phyloP scores from a whole-genome alignment of 2,113 vertebrate genomes.

The Raphicerus campestris region DNA sequence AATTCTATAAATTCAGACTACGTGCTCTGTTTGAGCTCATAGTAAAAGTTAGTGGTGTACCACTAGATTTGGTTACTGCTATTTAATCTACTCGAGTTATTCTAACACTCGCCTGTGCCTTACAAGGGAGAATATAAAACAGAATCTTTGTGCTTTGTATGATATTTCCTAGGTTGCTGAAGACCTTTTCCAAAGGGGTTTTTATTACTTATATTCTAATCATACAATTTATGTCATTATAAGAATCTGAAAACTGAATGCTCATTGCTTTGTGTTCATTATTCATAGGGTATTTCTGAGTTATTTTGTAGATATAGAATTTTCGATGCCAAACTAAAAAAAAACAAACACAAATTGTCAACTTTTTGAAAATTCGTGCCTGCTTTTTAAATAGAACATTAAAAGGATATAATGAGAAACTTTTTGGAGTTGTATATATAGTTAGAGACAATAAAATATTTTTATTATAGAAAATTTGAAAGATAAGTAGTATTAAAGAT shows the following conservation, averaged over 20 bases:
- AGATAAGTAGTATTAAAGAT: background rate
- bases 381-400: background rate
- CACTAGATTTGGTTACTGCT: background rate
- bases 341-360: background rate
- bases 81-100: background rate
- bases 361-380: background rate
- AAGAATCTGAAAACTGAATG: conserved; percentile 21
- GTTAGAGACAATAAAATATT: background rate
- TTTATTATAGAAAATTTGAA: background rate
- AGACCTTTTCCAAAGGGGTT: background rate
- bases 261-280: conserved; percentile 59
- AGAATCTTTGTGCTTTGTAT: background rate
- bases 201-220: conserved; percentile 52
- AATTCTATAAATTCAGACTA: background rate
- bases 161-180: background rate
- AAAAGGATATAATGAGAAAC: background rate
- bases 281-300: conserved; percentile 51
- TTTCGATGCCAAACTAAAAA: background rate
- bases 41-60: background rate
- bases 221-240: background rate
- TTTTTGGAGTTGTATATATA: background rate
- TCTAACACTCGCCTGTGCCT: background rate
- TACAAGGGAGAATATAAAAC: background rate
- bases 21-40: background rate
- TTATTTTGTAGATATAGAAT: background rate